Evolutionary conservation across 2,888 invertebrate genomes (phyloP).

Genomic region (Oithona nana): DNA sequence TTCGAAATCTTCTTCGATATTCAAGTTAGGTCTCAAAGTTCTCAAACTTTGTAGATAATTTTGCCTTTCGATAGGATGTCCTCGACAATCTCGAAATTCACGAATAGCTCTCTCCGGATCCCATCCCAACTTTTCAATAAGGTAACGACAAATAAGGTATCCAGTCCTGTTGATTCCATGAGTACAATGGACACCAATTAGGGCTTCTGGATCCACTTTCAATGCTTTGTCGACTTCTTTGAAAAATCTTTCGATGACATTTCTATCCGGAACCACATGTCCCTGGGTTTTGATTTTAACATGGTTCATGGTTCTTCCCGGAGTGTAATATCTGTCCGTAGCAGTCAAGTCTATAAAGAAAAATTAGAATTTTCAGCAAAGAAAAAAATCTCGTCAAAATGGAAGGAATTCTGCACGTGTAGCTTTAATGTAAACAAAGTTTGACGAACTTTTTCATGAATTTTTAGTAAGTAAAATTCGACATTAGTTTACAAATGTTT

Average conservation of each 20-base stretch:
- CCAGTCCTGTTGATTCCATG: conserved; percentile 35
- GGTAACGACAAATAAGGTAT: conserved; percentile 29
- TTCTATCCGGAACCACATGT: background rate
- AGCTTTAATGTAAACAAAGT: too few relatives aligned
- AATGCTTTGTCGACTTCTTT: background rate
- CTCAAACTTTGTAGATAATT: too few relatives aligned
- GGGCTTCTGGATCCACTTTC: conserved; percentile 23
- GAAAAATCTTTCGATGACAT: background rate
- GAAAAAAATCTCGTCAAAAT: too few relatives aligned
- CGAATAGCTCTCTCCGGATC: conserved; percentile 16
- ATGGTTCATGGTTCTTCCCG: background rate
- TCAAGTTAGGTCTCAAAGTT: too few relatives aligned
- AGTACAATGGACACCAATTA: conserved; percentile 35
- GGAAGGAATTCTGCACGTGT: too few relatives aligned
- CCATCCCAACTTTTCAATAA: conserved; percentile 17
- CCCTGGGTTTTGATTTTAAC: conserved; percentile 1
- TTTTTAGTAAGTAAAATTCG: too few relatives aligned
- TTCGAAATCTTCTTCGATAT: too few relatives aligned
- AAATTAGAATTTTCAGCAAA: too few relatives aligned
- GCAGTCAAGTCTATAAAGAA: conserved; percentile 21
- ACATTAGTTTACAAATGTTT: too few relatives aligned
- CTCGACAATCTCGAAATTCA: background rate
- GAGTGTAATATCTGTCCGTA: conserved; percentile 20
- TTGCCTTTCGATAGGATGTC: background rate
- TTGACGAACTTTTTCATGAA: too few relatives aligned